Base-by-base conservation (phyloP, 2,888 invertebrate genomes). In the Aporophyla nigra region DNA sequence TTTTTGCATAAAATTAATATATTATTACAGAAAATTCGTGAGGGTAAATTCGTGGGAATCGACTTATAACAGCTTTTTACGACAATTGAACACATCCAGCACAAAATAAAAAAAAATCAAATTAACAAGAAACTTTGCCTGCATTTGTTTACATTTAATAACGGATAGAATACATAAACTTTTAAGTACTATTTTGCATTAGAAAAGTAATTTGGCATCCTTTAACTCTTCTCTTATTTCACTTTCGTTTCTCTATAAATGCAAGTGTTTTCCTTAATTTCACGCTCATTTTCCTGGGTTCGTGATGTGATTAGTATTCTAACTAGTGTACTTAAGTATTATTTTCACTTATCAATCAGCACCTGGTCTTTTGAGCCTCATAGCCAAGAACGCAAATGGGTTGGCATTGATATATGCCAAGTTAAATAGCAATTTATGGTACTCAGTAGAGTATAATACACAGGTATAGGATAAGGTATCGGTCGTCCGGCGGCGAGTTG, bases 321-420 rank as follows among this genome's bases (percentile, higher is more conserved):
- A 33, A 43, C 5, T 24, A 16, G 27, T 14, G 0, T 27, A 40
- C 40, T 7, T 40, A 19, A 6, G 21, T 16, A n/a, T 53, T 33
- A 19, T 27, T 73, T 67, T 79, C 62, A 53, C 56, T 54, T 0
- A 43, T 7, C 1, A 43, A 43, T 59, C 3, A 61, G n/a, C 68
- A 69, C 51, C 71, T 71, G 68, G 40, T 51, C n/a, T 27, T 49
- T n/a, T 5, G 6, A 40, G 9, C 1, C 24, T 16, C 4, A 10
- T 19, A n/a, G 74, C 66, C 76, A 76, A 71, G 21, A 27, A 49
- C 33, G 33, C 62, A 65, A 19, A 14, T 49, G 33, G 19, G 62
- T 54, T 70, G 51, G 56, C 66, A 67, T n/a, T 58, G 51, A 10
- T 46, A 16, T 12, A 40, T 51, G 66, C 78, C 49, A 79, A 63